These are phyloP conservation scores for Cenopis cana DNA, from an alignment of 2,888 invertebrate genomes.

Conservation along the genomic window DNA sequence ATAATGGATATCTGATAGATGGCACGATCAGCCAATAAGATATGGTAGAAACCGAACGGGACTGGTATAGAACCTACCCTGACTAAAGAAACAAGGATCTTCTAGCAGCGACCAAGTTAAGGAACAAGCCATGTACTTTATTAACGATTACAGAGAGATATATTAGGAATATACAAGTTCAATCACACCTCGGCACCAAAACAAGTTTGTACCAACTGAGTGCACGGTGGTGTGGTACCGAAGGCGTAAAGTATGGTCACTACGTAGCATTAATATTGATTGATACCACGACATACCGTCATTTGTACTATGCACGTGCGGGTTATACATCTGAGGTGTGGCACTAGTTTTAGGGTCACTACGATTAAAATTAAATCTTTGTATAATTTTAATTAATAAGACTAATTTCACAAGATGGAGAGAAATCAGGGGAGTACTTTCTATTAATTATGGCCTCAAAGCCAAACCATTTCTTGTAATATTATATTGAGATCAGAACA, in stretches of 20 bases:
- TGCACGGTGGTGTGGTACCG: slow-evolving; percentile 50
- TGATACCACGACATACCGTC: slow-evolving; percentile 61
- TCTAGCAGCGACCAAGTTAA: background rate
- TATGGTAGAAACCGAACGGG: background rate
- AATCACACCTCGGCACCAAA: slow-evolving; percentile 43
- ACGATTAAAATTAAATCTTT: background rate
- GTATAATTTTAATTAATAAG: background rate
- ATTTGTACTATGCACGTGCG: slow-evolving; percentile 59
- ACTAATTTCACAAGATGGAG: background rate
- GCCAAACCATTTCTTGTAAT: background rate
- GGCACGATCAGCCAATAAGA: background rate
- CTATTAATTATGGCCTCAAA: background rate
- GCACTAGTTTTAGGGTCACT: slow-evolving; percentile 43
- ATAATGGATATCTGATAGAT: background rate
- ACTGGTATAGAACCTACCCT: background rate
- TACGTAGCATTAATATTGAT: slow-evolving; percentile 65
- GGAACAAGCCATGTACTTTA: slow-evolving; percentile 16
- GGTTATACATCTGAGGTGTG: slow-evolving; percentile 61
- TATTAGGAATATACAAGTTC: slow-evolving; percentile 42
- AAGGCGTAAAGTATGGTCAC: slow-evolving; percentile 58
- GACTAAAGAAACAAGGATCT: slow-evolving; percentile 1
- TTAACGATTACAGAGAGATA: slow-evolving; percentile 25
- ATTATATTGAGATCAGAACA: background rate
- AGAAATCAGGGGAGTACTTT: background rate
- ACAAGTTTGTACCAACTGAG: slow-evolving; percentile 41